A percentile compares a stretch with the other conserved stretches of the same genome.
Evolutionary conservation across 2,113 vertebrate species (phyloP).

Genomic region (Melozone crissalis): DNA sequence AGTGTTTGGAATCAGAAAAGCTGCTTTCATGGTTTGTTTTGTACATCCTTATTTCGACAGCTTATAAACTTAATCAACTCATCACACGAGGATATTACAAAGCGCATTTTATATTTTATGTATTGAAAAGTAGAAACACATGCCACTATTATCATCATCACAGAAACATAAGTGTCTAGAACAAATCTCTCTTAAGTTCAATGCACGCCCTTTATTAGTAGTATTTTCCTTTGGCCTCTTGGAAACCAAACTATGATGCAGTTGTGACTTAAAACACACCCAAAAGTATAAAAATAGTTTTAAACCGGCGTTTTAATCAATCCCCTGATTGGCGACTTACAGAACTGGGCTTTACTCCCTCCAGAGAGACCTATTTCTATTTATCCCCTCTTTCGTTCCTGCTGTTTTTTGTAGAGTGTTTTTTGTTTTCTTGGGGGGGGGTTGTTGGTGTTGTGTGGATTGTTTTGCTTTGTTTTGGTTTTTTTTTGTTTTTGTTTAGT

Average conservation of each 20-base stretch:
- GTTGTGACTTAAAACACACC: conserved; percentile 15
- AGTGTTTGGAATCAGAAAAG: neutral
- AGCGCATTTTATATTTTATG: neutral
- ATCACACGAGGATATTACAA: neutral
- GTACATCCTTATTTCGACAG: neutral
- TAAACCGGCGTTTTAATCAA: neutral
- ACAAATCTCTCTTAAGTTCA: neutral
- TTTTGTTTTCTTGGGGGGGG: neutral
- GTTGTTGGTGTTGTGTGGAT: neutral
- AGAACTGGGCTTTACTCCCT: neutral
- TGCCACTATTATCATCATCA: neutral
- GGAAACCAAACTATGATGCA: neutral
- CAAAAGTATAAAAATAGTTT: conserved; percentile 17
- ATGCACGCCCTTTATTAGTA: neutral
- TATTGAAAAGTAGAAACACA: conserved; percentile 23
- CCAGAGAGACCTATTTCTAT: neutral
- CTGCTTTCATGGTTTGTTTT: neutral
- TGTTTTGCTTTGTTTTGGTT: no score
- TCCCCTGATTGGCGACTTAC: neutral
- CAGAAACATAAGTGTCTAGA: neutral
- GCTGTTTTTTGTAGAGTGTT: neutral
- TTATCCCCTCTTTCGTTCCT: neutral
- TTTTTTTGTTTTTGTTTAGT: neutral
- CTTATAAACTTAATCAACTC: neutral
- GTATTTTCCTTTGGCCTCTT: neutral